Evolutionary conservation across 1,140 invertebrate species (phyloP).

Genomic region (Tetramorium simillimum): DNA sequence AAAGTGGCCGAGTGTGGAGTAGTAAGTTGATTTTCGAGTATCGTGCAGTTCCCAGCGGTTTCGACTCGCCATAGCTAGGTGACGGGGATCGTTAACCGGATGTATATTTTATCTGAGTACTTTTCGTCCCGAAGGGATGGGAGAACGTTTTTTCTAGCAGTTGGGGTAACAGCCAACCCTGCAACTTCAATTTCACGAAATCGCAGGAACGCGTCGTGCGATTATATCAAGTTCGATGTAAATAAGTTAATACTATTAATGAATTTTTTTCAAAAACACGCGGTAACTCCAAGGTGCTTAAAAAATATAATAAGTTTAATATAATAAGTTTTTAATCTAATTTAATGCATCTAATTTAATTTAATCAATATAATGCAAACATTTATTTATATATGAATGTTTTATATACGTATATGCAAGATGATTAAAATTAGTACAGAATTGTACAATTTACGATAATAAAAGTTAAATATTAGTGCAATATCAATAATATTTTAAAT

Average conservation of each 20-base stretch:
- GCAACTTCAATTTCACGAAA: conserved; percentile 24
- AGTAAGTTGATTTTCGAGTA: conserved; percentile 66
- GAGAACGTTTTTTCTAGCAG: conserved; percentile 29
- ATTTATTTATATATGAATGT: neutral
- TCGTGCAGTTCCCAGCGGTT: conserved; percentile 1
- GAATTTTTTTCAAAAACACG: neutral
- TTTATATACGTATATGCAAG: neutral
- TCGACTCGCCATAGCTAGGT: neutral
- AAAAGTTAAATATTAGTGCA: neutral
- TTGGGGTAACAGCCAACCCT: conserved; percentile 2
- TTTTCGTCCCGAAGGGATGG: neutral
- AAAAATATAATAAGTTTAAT: neutral
- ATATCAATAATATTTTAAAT: neutral
- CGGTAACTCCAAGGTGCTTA: neutral
- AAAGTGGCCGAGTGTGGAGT: conserved; percentile 19
- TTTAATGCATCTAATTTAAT: too few species aligned
- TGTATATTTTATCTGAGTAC: conserved; percentile 38
- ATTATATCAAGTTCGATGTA: conserved; percentile 33
- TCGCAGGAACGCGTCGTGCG: neutral
- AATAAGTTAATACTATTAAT: too few species aligned
- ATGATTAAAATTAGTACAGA: neutral
- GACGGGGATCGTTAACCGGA: conserved; percentile 35
- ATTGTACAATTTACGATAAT: neutral
- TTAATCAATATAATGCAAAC: neutral
- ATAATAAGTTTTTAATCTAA: neutral